Base-by-base conservation (phyloP, 2,797 vertebrate genomes). In the Cephalopachus bancanus region DNA sequence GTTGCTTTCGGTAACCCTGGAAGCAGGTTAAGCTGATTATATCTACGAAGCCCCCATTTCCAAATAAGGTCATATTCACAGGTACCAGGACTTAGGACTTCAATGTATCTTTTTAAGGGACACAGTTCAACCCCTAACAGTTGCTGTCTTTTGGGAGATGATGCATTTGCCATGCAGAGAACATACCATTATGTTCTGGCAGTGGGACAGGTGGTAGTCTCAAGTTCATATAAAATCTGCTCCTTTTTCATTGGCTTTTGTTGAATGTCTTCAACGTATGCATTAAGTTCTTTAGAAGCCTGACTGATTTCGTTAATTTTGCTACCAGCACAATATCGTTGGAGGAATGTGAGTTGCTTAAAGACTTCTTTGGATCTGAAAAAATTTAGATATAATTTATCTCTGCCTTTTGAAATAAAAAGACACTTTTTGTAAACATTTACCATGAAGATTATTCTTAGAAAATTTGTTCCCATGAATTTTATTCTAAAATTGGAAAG, bases 351-450 rank as follows among this genome's bases (percentile, higher is more conserved):
- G 53, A 74, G 84, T 60, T 79, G 30, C 94, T 75, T 88, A 26
- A 85, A 55, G 75, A 60, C 37, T 62, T 71, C 57, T 51, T 10
- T 57, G 53, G 51, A 28, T 24, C 83, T 37, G 72, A 51, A 81
- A 65, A 74, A 59, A 91, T 74, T 91, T 75, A 55, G 26, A 69
- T 57, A 20, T 60, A 10, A 95, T 74, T 59, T 79, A 79, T 59
- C 75, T 79, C 94, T 59, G 79, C 44, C 37, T 90, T 95, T 78
- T 57, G 30, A n/a, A 60, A 78, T 44, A 49, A 57, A 78, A 91
- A 89, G 57, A 93, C 0, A 5, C 57, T 93, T 51, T 81, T 26
- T 64, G 14, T 93, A 67, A 81, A 89, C 10, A 7, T 2, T 10
- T 3, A 44, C 76, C 44, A 10, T 5, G 7, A 62, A 90, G 74